Base-by-base conservation (phyloP, 2,797 vertebrate genomes). In the Hyperoplus lanceolatus region DNA sequence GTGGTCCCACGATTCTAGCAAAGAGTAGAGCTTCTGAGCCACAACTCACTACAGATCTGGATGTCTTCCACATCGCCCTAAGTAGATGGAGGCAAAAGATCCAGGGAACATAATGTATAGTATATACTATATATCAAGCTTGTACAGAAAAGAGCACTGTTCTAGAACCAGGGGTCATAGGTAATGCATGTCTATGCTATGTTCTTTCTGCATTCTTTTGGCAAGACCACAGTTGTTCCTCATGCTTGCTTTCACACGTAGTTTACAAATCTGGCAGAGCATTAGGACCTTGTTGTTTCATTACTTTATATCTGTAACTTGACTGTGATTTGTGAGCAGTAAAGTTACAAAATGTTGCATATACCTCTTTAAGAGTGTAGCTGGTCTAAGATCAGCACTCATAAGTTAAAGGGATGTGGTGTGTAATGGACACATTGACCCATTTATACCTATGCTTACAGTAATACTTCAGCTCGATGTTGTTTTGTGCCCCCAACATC, bases 1-100 rank as follows among this genome's bases (percentile, higher is more conserved):
- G 71, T 75, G 80, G 77, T 82, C 59, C 80, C 74, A 66, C 75
- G 63, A 72, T 68, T 68, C 71, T 45, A 49, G n/a, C 49, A 66
- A 81, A 4, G 2, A 84, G 65, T 49, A 18, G 45, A n/a, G 39
- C 12, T 54, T 74, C 13, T 65, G 46, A 68, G n/a, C 61, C 56
- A 66, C 45, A 73, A 46, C 62, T 68, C 48, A 61, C 18, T 38
- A 62, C 60, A 67, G 46, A 70, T 80, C 49, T 75, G 46, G 64
- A 61, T 21, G 48, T 53, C 39, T 60, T 76, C 36, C 65, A 70
- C 54, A 43, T 75, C 5, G 3, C 67, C 48, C 57, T 14, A 16
- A 56, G 70, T 9, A 69, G 54, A 57, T 61, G 55, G 62, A 41
- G 8, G 43, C 45, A 62, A 75, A 58, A 60, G 50, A 80, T 65